phyloP scores from a whole-genome alignment of 2,888 invertebrate species.

The Dolichopus griseipennis region DNA sequence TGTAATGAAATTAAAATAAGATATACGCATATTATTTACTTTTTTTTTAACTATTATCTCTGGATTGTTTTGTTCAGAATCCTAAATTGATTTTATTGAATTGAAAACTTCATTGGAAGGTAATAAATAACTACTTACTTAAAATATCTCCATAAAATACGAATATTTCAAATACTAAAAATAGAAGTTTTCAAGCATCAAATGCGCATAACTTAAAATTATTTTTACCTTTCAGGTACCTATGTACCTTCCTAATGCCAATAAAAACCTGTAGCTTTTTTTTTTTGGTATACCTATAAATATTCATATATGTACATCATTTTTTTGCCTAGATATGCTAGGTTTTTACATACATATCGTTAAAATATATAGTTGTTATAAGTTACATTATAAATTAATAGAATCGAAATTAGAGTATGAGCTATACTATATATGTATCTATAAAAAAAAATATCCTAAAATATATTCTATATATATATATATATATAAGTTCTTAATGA shows the following conservation, averaged over 20 bases:
- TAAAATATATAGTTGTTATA: background rate
- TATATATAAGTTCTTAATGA: background rate
- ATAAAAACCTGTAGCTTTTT: constrained; percentile 3
- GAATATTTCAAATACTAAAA: background rate
- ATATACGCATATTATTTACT: too few species aligned
- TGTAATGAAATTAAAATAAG: too few species aligned
- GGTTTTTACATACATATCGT: background rate
- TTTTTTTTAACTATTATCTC: too few species aligned
- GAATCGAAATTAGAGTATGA: too few species aligned
- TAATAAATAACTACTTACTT: too few species aligned
- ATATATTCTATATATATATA: too few species aligned
- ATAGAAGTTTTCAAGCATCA: background rate
- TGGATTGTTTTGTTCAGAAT: background rate
- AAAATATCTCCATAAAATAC: background rate
- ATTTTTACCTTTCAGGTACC: constrained; percentile 5
- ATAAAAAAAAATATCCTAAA: background rate
- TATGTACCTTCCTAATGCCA: background rate
- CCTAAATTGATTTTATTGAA: background rate
- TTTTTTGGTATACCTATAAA: background rate
- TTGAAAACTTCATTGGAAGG: background rate
- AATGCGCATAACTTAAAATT: constrained; percentile 5
- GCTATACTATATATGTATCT: background rate
- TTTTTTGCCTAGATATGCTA: background rate
- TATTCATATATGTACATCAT: background rate
- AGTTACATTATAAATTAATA: background rate